Percentiles rank a stretch among this genome's conserved stretches.
phyloP scores from a whole-genome alignment of 2,797 vertebrate species.

The Ispidina lecontei region DNA sequence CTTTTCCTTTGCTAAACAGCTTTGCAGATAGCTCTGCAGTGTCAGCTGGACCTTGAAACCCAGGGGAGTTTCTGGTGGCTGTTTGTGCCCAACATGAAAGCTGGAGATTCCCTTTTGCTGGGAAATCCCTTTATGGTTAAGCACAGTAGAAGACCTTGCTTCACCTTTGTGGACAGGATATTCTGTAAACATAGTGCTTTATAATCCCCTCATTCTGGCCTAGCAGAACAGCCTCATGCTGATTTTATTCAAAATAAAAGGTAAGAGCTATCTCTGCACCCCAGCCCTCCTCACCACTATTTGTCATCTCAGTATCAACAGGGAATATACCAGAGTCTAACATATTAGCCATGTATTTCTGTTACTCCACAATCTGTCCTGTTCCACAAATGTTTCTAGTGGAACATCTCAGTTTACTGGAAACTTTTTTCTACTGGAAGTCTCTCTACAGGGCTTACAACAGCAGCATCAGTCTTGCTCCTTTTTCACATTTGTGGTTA shows the following conservation, averaged over 20 bases:
- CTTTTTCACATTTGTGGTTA: neutral
- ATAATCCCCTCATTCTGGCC: neutral
- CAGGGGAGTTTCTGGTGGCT: neutral
- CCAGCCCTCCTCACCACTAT: neutral
- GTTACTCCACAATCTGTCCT: neutral
- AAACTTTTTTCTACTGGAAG: neutral
- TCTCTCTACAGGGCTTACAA: neutral
- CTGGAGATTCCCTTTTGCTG: slow-evolving; percentile 38
- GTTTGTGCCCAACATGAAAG: neutral
- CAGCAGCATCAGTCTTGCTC: neutral
- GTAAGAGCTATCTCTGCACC: neutral
- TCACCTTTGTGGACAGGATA: neutral
- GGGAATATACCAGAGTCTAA: neutral
- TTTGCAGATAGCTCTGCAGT: neutral
- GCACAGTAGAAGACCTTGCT: neutral
- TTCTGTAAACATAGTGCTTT: neutral
- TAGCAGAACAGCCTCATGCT: neutral
- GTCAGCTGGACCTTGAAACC: neutral
- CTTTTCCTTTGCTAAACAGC: neutral
- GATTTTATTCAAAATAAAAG: neutral
- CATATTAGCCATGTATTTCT: neutral
- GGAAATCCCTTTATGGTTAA: neutral
- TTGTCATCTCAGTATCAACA: neutral
- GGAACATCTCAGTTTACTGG: neutral
- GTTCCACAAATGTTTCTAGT: neutral